phyloP scores from a whole-genome alignment of 1,140 invertebrate species.

The Brachionus paranguensis region DNA sequence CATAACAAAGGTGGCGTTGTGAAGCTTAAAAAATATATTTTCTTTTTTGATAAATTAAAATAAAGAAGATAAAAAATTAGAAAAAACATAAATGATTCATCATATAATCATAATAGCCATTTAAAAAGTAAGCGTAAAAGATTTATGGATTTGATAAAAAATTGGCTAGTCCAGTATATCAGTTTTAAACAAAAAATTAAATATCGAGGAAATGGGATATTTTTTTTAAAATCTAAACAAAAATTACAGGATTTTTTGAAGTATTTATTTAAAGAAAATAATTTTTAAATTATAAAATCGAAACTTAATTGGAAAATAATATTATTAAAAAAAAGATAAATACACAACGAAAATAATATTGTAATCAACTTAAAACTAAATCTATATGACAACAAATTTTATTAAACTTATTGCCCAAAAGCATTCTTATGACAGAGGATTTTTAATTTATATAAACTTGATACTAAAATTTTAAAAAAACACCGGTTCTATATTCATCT shows the following conservation, averaged over 20 bases:
- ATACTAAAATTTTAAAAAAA: not conserved
- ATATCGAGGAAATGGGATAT: too few relatives aligned
- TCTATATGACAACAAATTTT: not conserved
- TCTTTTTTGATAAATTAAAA: too few relatives aligned
- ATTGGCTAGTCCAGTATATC: too few relatives aligned
- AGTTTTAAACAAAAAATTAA: too few relatives aligned
- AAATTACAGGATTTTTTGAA: not conserved
- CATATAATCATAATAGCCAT: too few relatives aligned
- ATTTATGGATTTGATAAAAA: too few relatives aligned
- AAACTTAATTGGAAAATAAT: not conserved
- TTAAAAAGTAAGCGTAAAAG: too few relatives aligned
- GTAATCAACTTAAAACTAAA: not conserved
- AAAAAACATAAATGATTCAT: too few relatives aligned
- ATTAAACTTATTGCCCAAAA: not conserved
- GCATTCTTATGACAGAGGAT: not conserved
- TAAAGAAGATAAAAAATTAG: too few relatives aligned
- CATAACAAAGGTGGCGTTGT: too few relatives aligned
- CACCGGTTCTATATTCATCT: not conserved
- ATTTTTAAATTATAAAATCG: not conserved
- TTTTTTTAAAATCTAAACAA: too few relatives aligned
- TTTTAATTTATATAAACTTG: not conserved
- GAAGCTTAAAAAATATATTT: too few relatives aligned
- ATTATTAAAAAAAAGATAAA: not conserved
- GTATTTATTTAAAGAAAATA: not conserved
- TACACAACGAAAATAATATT: not conserved